Conservation (phyloP, 2,888 invertebrate species). For the Abscondita cerata region DNA sequence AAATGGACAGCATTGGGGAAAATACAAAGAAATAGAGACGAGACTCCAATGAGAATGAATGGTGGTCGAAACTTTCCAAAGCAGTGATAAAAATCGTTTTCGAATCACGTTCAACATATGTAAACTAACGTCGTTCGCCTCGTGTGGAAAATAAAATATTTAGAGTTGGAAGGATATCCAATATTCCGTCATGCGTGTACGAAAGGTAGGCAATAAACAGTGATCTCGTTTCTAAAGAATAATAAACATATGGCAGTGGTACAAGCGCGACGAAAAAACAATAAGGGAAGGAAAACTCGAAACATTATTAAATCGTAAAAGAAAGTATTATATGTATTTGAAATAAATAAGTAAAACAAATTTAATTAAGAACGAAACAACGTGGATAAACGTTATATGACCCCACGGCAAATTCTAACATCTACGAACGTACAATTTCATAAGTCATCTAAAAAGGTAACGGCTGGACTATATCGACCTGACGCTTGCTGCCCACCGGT, state of each 20-base stretch:
- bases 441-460: slow-evolving; percentile 31
- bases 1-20: slow-evolving; percentile 33
- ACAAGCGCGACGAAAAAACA: slow-evolving; percentile 37
- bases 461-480: slow-evolving; percentile 47
- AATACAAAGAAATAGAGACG: slow-evolving; percentile 41
- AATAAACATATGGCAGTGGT: slow-evolving; percentile 41
- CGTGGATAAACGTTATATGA: too few species aligned
- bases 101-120: slow-evolving; percentile 57
- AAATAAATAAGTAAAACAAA: not conserved
- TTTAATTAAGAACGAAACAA: too few species aligned
- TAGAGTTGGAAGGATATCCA: slow-evolving; percentile 54
- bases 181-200: slow-evolving; percentile 48
- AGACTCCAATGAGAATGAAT: slow-evolving; percentile 43
- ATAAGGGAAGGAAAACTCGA: slow-evolving; percentile 22
- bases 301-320: not conserved
- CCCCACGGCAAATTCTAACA: too few species aligned
- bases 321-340: too few species aligned
- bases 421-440: slow-evolving; percentile 13
- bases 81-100: slow-evolving; percentile 50
- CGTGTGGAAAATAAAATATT: slow-evolving; percentile 56
- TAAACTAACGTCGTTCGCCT: slow-evolving; percentile 55
- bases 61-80: slow-evolving; percentile 42
- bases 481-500: slow-evolving; percentile 48
- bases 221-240: slow-evolving; percentile 40
- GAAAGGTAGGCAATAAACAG: slow-evolving; percentile 51